Conservation (phyloP, 2,888 invertebrate species). For the Onchidella celtica region DNA sequence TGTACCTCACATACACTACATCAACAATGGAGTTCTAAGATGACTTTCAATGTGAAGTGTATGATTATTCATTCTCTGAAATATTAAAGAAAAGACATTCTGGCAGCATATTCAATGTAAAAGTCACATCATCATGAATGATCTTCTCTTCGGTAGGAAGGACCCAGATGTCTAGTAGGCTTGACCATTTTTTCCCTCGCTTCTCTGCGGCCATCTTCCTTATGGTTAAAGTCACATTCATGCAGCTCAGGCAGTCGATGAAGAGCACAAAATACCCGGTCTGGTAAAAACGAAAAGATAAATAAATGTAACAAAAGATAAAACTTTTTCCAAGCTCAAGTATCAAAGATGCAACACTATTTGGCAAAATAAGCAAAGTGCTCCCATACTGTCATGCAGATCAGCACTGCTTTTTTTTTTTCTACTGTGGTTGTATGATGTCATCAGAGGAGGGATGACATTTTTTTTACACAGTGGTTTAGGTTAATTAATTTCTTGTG, state of each 20-base stretch:
- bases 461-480: too few species aligned
- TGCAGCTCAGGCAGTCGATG: constrained; percentile 79
- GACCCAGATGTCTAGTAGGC: constrained; percentile 78
- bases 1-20: too few species aligned
- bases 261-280: constrained; percentile 76
- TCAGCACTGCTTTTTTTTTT: too few species aligned
- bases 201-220: constrained; percentile 77
- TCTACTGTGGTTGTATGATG: too few species aligned
- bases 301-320: neutral
- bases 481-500: too few species aligned
- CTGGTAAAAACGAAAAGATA: constrained; percentile 59
- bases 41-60: too few species aligned
- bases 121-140: constrained; percentile 62
- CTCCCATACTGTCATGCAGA: too few species aligned
- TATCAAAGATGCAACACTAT: neutral
- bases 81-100: neutral
- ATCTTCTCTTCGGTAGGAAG: constrained; percentile 72
- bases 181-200: constrained; percentile 79
- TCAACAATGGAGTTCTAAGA: too few species aligned
- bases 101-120: neutral
- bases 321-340: neutral
- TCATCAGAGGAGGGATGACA: too few species aligned
- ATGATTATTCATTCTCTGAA: too few species aligned
- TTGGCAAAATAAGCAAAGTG: neutral
- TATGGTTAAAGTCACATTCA: constrained; percentile 78